Base-by-base conservation (phyloP, 2,113 vertebrate species). In the Ploceus nigricollis region DNA sequence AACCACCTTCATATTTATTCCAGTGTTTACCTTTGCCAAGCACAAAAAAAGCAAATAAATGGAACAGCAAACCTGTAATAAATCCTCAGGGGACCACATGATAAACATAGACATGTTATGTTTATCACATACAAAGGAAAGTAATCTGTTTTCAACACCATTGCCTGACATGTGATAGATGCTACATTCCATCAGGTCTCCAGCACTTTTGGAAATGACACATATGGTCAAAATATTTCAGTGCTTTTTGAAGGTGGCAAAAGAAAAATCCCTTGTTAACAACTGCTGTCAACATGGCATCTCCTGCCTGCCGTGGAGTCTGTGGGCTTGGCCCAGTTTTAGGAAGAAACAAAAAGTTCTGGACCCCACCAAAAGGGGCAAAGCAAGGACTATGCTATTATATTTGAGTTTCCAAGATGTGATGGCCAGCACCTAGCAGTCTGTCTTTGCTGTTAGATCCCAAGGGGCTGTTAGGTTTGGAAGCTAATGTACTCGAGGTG, bases 81-180 rank as follows among this genome's bases (percentile, higher is more conserved):
- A 89, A 94, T 95, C 82, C 78, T 87, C 63, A 31, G 65, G 47
- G 71, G 89, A 84, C 80, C 76, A 63, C 89, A 91, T 85, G 82
- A 79, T 94, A 93, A 95, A 90, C 76, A 71, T 3, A 86, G 96
- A 87, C 54, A 18, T 60, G 70, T 95, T 96, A 64, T 1, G 16
- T 75, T 96, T 97, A 95, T 96, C 94, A 69, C 78, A 80, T 73
- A 80, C 90, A 91, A 94, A 95, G 58, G 80, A 76, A 93, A 80
- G 91, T 57, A 90, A 82, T 91, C 83, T 82, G 81, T 93, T 96
- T 97, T 96, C 94, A 95, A 65, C 92, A 87, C 88, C 50, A 27
- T 40, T 92, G 73, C 47, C 3, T 47, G 76, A 65, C 0, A 2
- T 0, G 0, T 63, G 86, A 82, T 93, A 68, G 70, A 56, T 78